phyloP scores from a whole-genome alignment of 2,797 vertebrate species.

The Remorina albescens region DNA sequence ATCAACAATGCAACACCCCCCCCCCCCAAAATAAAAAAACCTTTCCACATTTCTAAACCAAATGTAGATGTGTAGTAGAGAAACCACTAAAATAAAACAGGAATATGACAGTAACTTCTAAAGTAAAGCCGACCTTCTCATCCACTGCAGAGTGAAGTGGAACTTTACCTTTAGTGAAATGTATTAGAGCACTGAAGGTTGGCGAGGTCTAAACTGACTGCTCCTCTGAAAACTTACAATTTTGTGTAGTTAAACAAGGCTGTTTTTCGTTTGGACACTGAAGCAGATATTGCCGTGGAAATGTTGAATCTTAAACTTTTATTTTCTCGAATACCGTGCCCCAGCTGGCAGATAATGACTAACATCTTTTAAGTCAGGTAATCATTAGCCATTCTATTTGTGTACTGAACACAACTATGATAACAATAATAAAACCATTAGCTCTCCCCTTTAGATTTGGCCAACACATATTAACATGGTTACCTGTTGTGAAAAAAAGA shows the following conservation, averaged over 20 bases:
- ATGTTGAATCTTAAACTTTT: slow-evolving; percentile 10
- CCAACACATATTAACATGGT: slow-evolving; percentile 14
- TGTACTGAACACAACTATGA: slow-evolving; percentile 4
- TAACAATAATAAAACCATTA: background rate
- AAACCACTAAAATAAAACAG: too few relatives aligned
- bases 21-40: too few relatives aligned
- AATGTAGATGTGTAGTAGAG: background rate
- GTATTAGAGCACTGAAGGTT: background rate
- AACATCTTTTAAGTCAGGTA: background rate
- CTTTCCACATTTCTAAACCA: background rate
- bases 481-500: slow-evolving; percentile 6
- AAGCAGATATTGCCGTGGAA: background rate
- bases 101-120: too few relatives aligned
- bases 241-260: background rate
- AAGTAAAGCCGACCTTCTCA: too few relatives aligned
- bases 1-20: too few relatives aligned
- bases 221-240: background rate
- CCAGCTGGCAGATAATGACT: slow-evolving; percentile 8
- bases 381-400: background rate
- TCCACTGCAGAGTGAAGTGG: too few relatives aligned
- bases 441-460: background rate
- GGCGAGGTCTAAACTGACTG: background rate
- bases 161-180: too few relatives aligned
- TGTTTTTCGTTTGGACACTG: background rate
- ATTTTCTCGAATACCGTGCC: background rate